These are phyloP conservation scores for Antennarius maculatus DNA, from an alignment of 2,797 vertebrate species.

Conservation along the genomic window DNA sequence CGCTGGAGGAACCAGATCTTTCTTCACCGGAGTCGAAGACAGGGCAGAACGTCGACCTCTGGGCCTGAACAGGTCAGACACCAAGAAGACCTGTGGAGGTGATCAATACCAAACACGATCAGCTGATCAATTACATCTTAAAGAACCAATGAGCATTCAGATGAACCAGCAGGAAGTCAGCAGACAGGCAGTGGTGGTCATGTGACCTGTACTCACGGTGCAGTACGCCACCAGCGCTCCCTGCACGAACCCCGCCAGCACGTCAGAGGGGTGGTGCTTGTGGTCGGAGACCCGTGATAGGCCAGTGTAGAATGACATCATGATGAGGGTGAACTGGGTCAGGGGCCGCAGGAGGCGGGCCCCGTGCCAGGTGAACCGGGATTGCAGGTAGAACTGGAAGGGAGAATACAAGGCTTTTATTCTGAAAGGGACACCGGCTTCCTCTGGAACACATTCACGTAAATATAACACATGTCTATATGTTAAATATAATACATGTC, in stretches of 20 bases:
- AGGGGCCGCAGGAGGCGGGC: constrained; percentile 94
- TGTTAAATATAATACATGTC: no score
- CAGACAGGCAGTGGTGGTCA: no score
- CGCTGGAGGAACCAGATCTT: constrained; percentile 87
- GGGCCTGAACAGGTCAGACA: constrained; percentile 91
- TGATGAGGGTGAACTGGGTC: constrained; percentile 96
- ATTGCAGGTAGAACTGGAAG: constrained; percentile 94
- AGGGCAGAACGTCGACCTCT: constrained; percentile 83
- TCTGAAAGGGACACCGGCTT: background rate
- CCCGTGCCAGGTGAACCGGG: constrained; percentile 96
- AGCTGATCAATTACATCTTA: background rate
- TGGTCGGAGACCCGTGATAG: constrained; percentile 95
- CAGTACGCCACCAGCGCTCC: constrained; percentile 96
- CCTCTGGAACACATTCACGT: no score
- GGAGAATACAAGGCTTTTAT: background rate
- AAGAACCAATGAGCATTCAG: background rate
- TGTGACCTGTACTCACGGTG: constrained; percentile 85
- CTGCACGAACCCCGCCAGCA: constrained; percentile 93
- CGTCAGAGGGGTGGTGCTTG: constrained; percentile 96
- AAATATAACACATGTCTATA: no score
- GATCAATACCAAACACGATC: background rate
- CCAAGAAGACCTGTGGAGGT: constrained; percentile 87
- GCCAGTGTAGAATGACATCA: constrained; percentile 99
- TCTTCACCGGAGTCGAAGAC: constrained; percentile 81
- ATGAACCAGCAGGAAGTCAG: background rate